A percentile compares a stretch with the other conserved stretches of the same genome.
phyloP scores from a whole-genome alignment of 2,888 invertebrate genomes.

The Agonopterix subpropinquella region DNA sequence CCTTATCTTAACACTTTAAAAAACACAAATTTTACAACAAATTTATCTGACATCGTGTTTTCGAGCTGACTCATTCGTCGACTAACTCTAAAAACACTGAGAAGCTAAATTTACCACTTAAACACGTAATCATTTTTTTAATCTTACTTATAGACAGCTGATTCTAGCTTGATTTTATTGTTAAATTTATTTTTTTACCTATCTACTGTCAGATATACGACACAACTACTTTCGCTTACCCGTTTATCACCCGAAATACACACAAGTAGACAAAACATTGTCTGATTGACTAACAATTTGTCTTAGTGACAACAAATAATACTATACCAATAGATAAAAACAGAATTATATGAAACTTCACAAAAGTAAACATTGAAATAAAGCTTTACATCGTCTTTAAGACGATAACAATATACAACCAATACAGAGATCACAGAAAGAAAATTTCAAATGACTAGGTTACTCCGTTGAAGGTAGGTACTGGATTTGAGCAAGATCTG shows the following conservation, averaged over 20 bases:
- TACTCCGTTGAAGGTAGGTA: constrained; percentile 7
- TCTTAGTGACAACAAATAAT: constrained; percentile 12
- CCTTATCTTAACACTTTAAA: neutral
- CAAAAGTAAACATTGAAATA: neutral
- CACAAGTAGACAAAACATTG: constrained; percentile 1
- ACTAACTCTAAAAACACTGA: constrained; percentile 76
- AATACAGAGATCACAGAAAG: constrained; percentile 40
- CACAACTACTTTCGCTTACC: constrained; percentile 53
- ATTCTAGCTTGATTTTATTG: constrained; percentile 59
- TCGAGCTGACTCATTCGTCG: constrained; percentile 72
- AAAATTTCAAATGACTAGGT: constrained; percentile 14
- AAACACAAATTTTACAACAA: constrained; percentile 32
- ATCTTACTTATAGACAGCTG: constrained; percentile 50
- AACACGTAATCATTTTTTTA: constrained; percentile 34
- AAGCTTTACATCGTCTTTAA: constrained; percentile 13
- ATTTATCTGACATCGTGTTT: constrained; percentile 65
- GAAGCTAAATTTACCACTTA: constrained; percentile 68
- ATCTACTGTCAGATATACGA: constrained; percentile 60
- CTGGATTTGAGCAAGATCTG: too few species aligned
- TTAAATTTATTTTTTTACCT: constrained; percentile 58
- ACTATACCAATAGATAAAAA: constrained; percentile 18
- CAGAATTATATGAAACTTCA: neutral
- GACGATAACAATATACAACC: constrained; percentile 32
- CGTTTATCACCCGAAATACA: constrained; percentile 64
- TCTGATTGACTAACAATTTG: constrained; percentile 15